Conservation (phyloP, 2,113 vertebrate genomes). For the Aix galericulata region DNA sequence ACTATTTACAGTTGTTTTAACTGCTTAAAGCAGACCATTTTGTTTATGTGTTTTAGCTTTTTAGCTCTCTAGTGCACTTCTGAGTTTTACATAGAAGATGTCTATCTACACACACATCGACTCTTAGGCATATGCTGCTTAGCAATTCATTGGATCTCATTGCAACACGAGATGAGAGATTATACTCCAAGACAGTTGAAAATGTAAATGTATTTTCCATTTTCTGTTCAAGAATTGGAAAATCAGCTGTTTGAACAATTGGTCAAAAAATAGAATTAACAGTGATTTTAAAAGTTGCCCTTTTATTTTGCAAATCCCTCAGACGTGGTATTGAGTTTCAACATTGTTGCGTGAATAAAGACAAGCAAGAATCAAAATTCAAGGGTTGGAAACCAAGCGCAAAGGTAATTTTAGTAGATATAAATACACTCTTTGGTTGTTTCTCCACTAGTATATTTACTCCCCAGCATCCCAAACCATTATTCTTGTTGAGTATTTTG, state of each 20-base stretch:
- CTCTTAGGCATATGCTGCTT: background rate
- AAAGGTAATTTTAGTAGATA: background rate
- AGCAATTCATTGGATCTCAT: background rate
- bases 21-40: background rate
- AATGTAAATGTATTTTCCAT: background rate
- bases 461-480: background rate
- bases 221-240: background rate
- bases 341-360: background rate
- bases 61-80: background rate
- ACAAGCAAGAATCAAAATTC: background rate
- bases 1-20: background rate
- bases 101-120: background rate
- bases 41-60: background rate
- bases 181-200: background rate
- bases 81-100: background rate
- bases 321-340: background rate
- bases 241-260: background rate
- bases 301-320: constrained; percentile 1
- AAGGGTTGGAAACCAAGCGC: background rate
- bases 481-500: background rate
- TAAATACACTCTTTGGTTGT: background rate
- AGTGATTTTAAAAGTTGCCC: background rate
- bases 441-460: background rate
- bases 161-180: rapidly evolving
- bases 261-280: background rate